Base-by-base conservation (phyloP, 2,113 vertebrate genomes). In the Erinaceus europaeus region DNA sequence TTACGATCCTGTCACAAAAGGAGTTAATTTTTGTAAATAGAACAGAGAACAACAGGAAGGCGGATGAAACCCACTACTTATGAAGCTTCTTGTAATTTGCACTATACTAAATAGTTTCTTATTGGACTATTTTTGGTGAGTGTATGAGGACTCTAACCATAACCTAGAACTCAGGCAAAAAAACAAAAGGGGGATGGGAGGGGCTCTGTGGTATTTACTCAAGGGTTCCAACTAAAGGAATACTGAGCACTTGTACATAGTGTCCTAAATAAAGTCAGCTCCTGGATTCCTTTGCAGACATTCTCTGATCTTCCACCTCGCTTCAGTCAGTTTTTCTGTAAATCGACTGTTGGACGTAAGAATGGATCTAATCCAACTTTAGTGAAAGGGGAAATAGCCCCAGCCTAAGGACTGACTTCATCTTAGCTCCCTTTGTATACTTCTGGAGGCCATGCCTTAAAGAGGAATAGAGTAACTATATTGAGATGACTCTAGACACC, bases 251-350 rank as follows among this genome's bases (percentile, higher is more conserved):
- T n/a, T n/a, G n/a, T n/a, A n/a, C n/a, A n/a, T n/a, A 77, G 25
- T 50, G 29, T 12, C 20, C 1, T 10, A 4, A 9, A 57, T n/a
- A 57, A 57, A 57, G 27, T 57, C 23, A 57, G 53, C 53, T 57
- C 53, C 23, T 57, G 23, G 23, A 11, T 9, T 27, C 8, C 55
- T 57, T 27, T 57, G 23, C 34, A 18, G 14, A 2, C 38, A 9
- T 29, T 62, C 50, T 4, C 6, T 18, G 0, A 20, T 8, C 32
- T 53, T 23, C 27, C 7, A 32, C 9, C 57, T 65, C 23, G 62
- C 27, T 25, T 20, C 9, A 0, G 0, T 32, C 17, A 0, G 9
- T 32, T 65, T 5, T 27, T 27, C 23, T 1, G 32, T 32, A 5
- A 6, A 21, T 9, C 25, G 40, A 9, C 29, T 1, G 2, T 32